Evolutionary conservation across 2,797 vertebrate genomes (phyloP), one percentile per base, ranked within the genome.

Genomic region (Dermochelys coriacea): DNA sequence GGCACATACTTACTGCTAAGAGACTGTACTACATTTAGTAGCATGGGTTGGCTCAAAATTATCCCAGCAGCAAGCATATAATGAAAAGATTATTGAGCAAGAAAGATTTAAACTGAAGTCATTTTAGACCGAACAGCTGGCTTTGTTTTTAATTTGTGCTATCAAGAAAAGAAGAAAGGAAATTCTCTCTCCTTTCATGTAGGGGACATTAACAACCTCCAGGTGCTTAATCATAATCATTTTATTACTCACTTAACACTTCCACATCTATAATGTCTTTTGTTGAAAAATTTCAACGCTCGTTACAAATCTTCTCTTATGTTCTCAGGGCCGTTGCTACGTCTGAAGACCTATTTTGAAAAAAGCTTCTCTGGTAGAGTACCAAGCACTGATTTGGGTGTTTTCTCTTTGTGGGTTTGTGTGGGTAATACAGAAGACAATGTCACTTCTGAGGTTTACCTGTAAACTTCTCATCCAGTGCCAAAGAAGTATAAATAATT

Each of bases 41-140:
- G 96, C 94, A 84, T 79, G 71, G 71, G 71, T 93, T 96, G 95
- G 94, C 93, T 95, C 95, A 55, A 83, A 57, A 21, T 81, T 41
- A 84, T 96, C 93, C 91, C 95, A 92, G 96, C 93, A 95, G 97
- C 96, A 97, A 97, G 93, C 87, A 91, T 49, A 90, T 78, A 90
- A 97, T 95, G 94, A 96, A 96, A 90, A 87, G 91, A 91, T 94
- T 95, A 88, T 97, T 97, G 96, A 96, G 96, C 88, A 97, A 97
- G 96, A 94, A 94, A 92, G 90, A 93, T 90, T 95, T 91, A 80
- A 96, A 84, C 88, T 84, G 23, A 88, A 91, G 93, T 92, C 88
- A 77, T 88, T 94, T 96, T 91, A 2, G 15, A 52, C 80, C 61
- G 84, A 97, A 94, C 97, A 97, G 95, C 95, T 95, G 96, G 92